Evolutionary conservation across 2,888 invertebrate genomes (phyloP), one percentile per base, ranked within the genome.

Genomic region (Pseudeuparius sepicola): DNA sequence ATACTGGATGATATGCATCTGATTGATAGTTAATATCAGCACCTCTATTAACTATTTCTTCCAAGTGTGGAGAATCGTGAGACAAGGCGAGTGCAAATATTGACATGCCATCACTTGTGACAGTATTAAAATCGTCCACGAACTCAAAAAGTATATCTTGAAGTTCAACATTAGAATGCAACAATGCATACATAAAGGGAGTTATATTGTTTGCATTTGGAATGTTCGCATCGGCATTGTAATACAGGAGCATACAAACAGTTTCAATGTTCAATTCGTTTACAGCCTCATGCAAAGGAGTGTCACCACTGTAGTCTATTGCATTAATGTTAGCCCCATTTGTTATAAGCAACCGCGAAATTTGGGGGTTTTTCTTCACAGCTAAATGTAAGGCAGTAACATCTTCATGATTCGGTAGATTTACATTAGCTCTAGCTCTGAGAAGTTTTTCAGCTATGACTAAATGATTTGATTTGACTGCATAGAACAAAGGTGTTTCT

Each of bases 221-320:
- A 13, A 44, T 31, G 15, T 48, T 47, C 3, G 49, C 42, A 41
- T 55, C 54, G n/a, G 54, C 53, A 37, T 44, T 43, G 29, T 50
- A 51, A 42, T 48, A 54, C 4, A 56, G 38, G 14, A 56, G 34
- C 51, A 53, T 48, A 34, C 49, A 50, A 11, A 54, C 44, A 12
- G 45, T 39, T 39, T 54, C 50, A 5, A 49, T 20, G 32, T 40
- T 44, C 10, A 28, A 32, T 7, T 37, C 33, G 14, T 15, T 31
- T 14, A 50, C 41, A 10, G 52, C 53, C 31, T 48, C 44, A 40
- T 52, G 51, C 11, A 57, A 39, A 3, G 54, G 51, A 4, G 53
- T 49, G 12, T 49, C 49, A 9, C 40, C 41, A 23, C 41, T 41
- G 28, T 41, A 44, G 43, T 53, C 51, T 28, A 24, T 18, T 11